Evolutionary conservation across 2,888 invertebrate genomes (phyloP), one percentile per base, ranked within the genome.

Genomic region (Andrena trimmerana): DNA sequence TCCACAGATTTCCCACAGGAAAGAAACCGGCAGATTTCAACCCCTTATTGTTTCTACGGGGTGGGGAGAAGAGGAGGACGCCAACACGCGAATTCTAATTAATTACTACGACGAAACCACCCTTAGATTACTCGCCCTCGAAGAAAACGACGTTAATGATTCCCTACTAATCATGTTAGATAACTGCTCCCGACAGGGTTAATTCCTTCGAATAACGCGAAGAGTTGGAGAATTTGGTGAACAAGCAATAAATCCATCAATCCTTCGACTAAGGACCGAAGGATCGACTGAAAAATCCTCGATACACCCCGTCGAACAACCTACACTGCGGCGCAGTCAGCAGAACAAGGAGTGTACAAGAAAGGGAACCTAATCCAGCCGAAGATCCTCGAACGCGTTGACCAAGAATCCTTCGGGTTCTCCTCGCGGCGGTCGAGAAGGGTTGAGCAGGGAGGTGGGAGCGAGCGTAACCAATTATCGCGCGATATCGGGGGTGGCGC

Each of bases 1-100:
- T 83, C 84, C 86, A 36, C 71, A 88, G 90, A 91, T 91, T 91
- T 91, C 91, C 91, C 91, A 90, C 87, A 88, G 91, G 91, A 89
- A 85, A 85, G 86, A 82, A 86, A 85, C 89, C 81, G 81, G 72
- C 88, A 78, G 86, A 88, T 88, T 88, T 88, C 84, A 81, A 57
- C 78, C 78, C 29, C 52, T 69, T 59, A 87, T 86, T 88, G 89
- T 88, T 87, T 88, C 70, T 48, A 10, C 20, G 29, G 27, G 31
- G 13, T 33, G 52, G 52, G 54, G 31, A 57, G 50, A 20, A 68
- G 29, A 42, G 63, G 57, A 63, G 60, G 52, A 71, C 72, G 68
- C 52, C 62, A 27, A 72, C 66, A 57, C 48, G 67, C 59, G 79
- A 81, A 65, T 76, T 76, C 65, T 67, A 67, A 83, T 86, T 86